These are phyloP conservation scores for Struthio camelus DNA, from an alignment of 2,113 vertebrate species.

Conservation along the genomic window DNA sequence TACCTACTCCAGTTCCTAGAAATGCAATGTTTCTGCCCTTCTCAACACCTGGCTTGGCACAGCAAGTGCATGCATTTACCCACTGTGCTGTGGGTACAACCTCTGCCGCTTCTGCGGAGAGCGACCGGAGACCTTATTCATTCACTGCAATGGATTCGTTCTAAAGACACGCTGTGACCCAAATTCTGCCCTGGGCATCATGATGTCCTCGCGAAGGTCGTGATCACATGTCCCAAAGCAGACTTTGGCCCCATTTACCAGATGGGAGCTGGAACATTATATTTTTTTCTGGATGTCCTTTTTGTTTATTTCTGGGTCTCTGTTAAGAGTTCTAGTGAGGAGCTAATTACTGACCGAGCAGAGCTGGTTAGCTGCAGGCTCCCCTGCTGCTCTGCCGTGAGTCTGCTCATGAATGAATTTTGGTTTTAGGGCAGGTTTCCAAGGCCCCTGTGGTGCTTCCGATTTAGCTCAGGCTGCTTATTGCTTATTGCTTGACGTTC, in stretches of 20 bases:
- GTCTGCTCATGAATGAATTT: conserved; percentile 50
- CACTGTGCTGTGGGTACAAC: background rate
- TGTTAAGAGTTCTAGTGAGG: conserved; percentile 10
- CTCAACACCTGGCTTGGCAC: background rate
- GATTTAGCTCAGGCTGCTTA: conserved; percentile 30
- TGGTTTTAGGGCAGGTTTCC: conserved; percentile 15
- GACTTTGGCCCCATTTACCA: conserved; percentile 57
- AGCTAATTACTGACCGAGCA: conserved; percentile 36
- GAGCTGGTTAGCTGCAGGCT: conserved; percentile 40
- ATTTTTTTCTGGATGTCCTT: background rate
- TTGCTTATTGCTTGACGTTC: background rate
- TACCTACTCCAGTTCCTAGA: background rate
- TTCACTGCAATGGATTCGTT: background rate
- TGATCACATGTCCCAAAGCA: conserved; percentile 26
- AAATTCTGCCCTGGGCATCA: background rate
- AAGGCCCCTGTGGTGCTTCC: background rate
- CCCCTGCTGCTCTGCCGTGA: background rate
- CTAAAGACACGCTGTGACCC: background rate
- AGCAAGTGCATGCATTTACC: accelerated
- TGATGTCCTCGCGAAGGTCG: background rate
- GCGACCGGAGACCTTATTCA: accelerated
- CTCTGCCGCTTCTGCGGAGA: background rate
- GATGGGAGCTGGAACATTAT: conserved; percentile 30
- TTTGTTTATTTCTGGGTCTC: conserved; percentile 22
- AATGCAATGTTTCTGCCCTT: background rate